A percentile compares a stretch with the other conserved stretches of the same genome.
These are phyloP conservation scores for Tenebrosternarchus preto DNA, from an alignment of 2,113 vertebrate genomes.

Conservation along the genomic window DNA sequence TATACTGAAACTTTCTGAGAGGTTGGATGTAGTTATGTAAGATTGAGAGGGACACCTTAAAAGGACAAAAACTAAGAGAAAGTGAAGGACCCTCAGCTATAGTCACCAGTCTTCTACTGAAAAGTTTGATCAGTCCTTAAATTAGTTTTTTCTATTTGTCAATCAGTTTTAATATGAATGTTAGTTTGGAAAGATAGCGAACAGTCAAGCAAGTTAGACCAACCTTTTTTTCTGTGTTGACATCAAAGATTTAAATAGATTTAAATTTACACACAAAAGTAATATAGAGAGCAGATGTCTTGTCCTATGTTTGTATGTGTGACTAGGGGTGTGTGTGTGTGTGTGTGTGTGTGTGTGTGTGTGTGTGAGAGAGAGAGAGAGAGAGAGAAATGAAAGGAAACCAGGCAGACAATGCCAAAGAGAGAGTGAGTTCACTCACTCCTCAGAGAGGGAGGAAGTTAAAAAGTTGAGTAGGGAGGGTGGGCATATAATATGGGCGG, in stretches of 20 bases:
- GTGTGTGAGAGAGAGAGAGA: background rate
- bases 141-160: too few relatives aligned
- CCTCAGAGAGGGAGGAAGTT: conserved; percentile 16
- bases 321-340: too few relatives aligned
- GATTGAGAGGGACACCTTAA: conserved; percentile 21
- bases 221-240: too few relatives aligned
- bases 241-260: background rate
- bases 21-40: conserved; percentile 16
- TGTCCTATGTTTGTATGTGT: background rate
- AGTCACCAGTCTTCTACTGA: background rate
- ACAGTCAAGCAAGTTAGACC: too few relatives aligned
- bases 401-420: conserved; percentile 51
- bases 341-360: conserved; percentile 4
- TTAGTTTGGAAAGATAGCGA: too few relatives aligned
- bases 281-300: background rate
- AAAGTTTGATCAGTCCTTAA: background rate
- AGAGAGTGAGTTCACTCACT: conserved; percentile 19
- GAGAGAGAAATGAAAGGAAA: conserved; percentile 42
- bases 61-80: conserved; percentile 16
- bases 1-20: background rate
- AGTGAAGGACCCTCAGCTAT: background rate
- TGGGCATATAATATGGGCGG: conserved; percentile 32
- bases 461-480: conserved; percentile 3
- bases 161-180: too few relatives aligned
- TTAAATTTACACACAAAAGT: background rate